A percentile compares a stretch with the other conserved stretches of the same genome.
Evolutionary conservation across 2,888 invertebrate species (phyloP).

Genomic region (Allygus modestus): DNA sequence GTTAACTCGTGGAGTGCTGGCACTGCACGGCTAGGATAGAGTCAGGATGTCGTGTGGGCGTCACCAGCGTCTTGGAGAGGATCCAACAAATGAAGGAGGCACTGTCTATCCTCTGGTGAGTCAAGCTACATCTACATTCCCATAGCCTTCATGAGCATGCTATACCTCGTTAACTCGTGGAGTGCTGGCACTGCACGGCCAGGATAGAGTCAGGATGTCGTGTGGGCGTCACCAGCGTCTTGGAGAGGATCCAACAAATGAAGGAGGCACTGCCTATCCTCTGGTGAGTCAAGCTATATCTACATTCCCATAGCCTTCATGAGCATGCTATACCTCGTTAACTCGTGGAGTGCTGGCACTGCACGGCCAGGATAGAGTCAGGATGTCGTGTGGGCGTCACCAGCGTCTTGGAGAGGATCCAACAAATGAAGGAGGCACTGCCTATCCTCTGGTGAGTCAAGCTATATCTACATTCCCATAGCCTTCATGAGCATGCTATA

Average conservation of each 20-base stretch:
- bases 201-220: slow-evolving; percentile 82
- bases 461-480: too few relatives aligned
- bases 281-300: slow-evolving; percentile 83
- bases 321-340: slow-evolving; percentile 88
- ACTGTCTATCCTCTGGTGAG: slow-evolving; percentile 86
- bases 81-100: slow-evolving; percentile 83
- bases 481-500: slow-evolving; percentile 88
- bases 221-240: slow-evolving; percentile 82
- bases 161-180: slow-evolving; percentile 89
- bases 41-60: slow-evolving; percentile 81
- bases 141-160: slow-evolving; percentile 86
- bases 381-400: slow-evolving; percentile 82
- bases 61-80: slow-evolving; percentile 81
- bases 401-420: slow-evolving; percentile 81
- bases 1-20: slow-evolving; percentile 90
- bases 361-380: slow-evolving; percentile 82
- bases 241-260: slow-evolving; percentile 82
- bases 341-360: slow-evolving; percentile 89
- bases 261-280: slow-evolving; percentile 85
- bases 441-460: slow-evolving; percentile 86
- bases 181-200: slow-evolving; percentile 89
- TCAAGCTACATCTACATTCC: slow-evolving; percentile 88
- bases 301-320: slow-evolving; percentile 91
- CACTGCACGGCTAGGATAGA: slow-evolving; percentile 87
- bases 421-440: slow-evolving; percentile 82